Conservation (phyloP, 2,797 vertebrate species). For the Podargus strigoides region DNA sequence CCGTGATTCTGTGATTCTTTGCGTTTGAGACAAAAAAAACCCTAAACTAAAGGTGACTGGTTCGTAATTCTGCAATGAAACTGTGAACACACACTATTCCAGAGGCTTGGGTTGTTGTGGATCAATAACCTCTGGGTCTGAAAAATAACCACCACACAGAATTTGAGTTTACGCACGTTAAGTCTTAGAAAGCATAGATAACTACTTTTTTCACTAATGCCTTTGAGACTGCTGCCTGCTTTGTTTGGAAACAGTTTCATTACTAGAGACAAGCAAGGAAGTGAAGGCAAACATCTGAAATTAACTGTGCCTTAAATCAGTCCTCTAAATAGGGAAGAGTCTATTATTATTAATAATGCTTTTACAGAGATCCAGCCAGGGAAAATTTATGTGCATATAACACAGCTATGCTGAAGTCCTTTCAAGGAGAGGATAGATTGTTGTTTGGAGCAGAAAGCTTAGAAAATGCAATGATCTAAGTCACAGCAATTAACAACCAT, state of each 20-base stretch:
- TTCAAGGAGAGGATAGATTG: not conserved
- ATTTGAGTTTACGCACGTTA: not conserved
- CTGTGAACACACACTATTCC: not conserved
- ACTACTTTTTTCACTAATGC: not conserved
- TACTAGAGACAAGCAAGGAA: not conserved
- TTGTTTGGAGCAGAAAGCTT: not conserved
- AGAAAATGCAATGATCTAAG: not conserved
- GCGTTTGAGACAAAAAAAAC: not conserved
- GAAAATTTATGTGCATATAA: not conserved
- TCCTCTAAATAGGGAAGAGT: not conserved
- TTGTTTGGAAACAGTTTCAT: not conserved
- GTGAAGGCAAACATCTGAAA: conserved; percentile 9
- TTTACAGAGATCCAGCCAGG: not conserved
- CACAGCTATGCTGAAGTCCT: not conserved
- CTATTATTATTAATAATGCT: not conserved
- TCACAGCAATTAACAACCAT: not conserved
- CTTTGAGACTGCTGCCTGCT: not conserved
- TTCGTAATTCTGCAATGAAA: not conserved
- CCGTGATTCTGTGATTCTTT: not conserved
- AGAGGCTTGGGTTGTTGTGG: not conserved
- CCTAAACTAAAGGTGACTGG: not conserved
- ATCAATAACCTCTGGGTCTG: not conserved
- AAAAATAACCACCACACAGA: not conserved
- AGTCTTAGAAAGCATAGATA: not conserved
- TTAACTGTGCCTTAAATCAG: not conserved